Conservation (phyloP, 2,888 invertebrate genomes). For the Rhopalosiphum nymphaeae region DNA sequence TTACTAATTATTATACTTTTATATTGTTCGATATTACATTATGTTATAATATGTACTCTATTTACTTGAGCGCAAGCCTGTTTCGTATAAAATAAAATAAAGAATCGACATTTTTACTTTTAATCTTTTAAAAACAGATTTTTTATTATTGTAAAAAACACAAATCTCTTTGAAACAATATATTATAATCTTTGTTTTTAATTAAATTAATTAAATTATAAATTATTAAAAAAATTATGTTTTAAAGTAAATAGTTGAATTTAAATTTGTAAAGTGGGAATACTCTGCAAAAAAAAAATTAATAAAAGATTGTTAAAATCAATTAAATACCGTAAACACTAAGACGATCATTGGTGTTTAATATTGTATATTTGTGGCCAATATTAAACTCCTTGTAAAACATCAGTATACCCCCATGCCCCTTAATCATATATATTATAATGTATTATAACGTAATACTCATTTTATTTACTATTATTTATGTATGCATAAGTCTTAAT, state of each 20-base stretch:
- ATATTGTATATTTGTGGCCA: background rate
- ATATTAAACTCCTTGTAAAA: background rate
- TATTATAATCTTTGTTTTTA: background rate
- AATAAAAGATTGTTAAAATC: background rate
- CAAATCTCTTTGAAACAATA: background rate
- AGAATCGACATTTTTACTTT: background rate
- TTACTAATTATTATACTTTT: background rate
- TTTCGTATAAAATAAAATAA: background rate
- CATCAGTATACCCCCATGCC: background rate
- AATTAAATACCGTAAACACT: background rate
- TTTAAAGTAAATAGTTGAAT: background rate
- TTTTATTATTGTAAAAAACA: background rate
- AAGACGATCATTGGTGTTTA: background rate
- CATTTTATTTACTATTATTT: background rate
- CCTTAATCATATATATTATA: background rate
- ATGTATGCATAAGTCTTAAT: background rate
- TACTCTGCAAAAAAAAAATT: background rate
- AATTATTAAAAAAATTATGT: background rate
- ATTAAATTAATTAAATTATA: background rate
- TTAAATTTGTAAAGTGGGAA: background rate
- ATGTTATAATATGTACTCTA: background rate
- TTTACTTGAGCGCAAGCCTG: background rate
- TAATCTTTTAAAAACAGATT: background rate
- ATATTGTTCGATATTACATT: background rate
- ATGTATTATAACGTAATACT: background rate